A percentile compares a stretch with the other conserved stretches of the same genome.
Evolutionary conservation across 2,888 invertebrate species (phyloP).

Genomic region (Drosophila longiperda): DNA sequence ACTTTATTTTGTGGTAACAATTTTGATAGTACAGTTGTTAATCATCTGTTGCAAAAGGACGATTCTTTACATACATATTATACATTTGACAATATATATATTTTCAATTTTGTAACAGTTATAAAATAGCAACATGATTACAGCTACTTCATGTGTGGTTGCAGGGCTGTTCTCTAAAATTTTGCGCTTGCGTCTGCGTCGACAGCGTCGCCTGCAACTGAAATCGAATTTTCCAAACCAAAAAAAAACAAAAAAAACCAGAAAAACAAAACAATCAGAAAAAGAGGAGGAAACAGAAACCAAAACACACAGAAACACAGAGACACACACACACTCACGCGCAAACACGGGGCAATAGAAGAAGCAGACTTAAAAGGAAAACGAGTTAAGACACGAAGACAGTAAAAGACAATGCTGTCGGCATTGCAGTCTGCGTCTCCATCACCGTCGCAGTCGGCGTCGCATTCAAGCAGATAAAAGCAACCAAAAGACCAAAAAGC

Average conservation of each 20-base stretch:
- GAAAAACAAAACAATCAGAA: constrained; percentile 11
- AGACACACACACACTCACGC: constrained; percentile 20
- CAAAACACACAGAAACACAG: constrained; percentile 19
- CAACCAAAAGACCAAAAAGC: constrained; percentile 32
- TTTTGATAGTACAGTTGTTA: neutral
- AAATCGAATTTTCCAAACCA: constrained; percentile 57
- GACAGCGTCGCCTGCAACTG: constrained; percentile 38
- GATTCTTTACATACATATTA: neutral
- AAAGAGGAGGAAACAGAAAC: constrained; percentile 18
- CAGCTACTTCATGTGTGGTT: neutral
- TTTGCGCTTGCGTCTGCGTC: constrained; percentile 57
- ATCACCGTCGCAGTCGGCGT: constrained; percentile 35
- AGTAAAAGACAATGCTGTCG: constrained; percentile 61
- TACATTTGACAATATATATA: neutral
- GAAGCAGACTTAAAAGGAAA: constrained; percentile 55
- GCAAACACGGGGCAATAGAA: constrained; percentile 43
- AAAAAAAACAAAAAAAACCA: constrained; percentile 1
- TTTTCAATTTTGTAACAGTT: neutral
- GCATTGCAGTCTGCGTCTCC: constrained; percentile 10
- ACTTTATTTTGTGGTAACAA: neutral
- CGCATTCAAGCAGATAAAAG: constrained; percentile 50
- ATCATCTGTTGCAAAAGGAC: neutral
- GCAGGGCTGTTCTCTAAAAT: constrained; percentile 32
- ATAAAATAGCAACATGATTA: neutral
- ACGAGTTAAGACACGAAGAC: constrained; percentile 67